Conservation (phyloP, 2,888 invertebrate genomes). For the Minunthozetes semirufus region DNA sequence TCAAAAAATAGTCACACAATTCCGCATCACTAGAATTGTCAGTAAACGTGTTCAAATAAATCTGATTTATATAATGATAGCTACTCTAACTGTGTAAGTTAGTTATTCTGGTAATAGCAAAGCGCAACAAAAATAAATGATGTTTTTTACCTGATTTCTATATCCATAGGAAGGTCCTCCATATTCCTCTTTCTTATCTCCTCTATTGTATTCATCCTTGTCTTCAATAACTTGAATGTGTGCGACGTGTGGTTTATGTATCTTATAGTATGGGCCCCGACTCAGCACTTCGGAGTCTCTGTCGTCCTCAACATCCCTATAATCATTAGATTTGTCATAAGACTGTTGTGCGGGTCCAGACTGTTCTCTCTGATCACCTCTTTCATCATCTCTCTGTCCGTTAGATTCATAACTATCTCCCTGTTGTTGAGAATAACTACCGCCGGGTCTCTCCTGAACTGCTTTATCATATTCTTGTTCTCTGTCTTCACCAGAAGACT, state of each 20-base stretch:
- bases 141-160: background rate
- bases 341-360: no score
- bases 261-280: background rate
- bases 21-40: no score
- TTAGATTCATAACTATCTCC: background rate
- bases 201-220: background rate
- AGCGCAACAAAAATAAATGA: background rate
- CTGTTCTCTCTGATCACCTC: background rate
- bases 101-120: no score
- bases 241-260: background rate
- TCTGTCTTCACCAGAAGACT: background rate
- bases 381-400: background rate
- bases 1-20: no score
- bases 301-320: background rate
- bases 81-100: no score
- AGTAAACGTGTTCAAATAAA: no score
- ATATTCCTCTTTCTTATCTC: background rate
- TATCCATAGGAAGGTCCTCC: background rate
- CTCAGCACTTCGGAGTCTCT: no score
- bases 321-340: background rate
- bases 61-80: no score
- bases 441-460: constrained; percentile 16
- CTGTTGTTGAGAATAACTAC: background rate
- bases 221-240: constrained; percentile 15
- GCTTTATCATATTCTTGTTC: constrained; percentile 21